A percentile compares a stretch with the other conserved stretches of the same genome.
Conservation (phyloP, 1,140 invertebrate genomes). For the Stegodyphus dumicola region DNA sequence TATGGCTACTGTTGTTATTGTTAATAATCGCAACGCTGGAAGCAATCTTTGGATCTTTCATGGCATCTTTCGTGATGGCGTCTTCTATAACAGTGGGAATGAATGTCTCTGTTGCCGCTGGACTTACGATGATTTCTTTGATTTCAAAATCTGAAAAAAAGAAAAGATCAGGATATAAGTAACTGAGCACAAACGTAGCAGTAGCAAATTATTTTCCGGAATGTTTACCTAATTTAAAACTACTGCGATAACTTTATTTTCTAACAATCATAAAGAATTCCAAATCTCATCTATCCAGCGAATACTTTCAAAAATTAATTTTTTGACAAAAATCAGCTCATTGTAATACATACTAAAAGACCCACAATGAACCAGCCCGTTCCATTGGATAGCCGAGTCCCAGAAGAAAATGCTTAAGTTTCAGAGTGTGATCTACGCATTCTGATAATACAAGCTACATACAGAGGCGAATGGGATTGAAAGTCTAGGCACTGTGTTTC, state of each 20-base stretch:
- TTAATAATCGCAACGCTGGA: neutral
- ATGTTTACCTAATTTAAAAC: neutral
- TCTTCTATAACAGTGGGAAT: neutral
- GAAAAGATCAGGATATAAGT: neutral
- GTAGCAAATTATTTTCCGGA: neutral
- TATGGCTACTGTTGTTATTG: slow-evolving; percentile 20
- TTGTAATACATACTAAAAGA: too few relatives aligned
- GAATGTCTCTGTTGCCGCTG: neutral
- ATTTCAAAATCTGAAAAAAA: slow-evolving; percentile 12
- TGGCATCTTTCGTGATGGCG: slow-evolving; percentile 10
- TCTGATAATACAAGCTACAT: too few relatives aligned
- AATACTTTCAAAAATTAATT: too few relatives aligned
- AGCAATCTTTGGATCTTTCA: slow-evolving; percentile 40
- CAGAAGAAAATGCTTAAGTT: too few relatives aligned
- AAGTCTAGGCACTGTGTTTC: too few relatives aligned
- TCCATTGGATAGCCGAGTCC: too few relatives aligned
- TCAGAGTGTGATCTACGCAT: too few relatives aligned
- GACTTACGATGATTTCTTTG: neutral
- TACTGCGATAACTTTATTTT: neutral
- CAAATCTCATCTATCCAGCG: too few relatives aligned
- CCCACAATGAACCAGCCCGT: too few relatives aligned
- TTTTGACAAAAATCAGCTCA: too few relatives aligned
- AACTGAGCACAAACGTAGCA: neutral
- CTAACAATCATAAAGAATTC: too few relatives aligned
- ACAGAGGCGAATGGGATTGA: too few relatives aligned